phyloP scores from a whole-genome alignment of 1,140 invertebrate species.

The Chrysoperla carnea region DNA sequence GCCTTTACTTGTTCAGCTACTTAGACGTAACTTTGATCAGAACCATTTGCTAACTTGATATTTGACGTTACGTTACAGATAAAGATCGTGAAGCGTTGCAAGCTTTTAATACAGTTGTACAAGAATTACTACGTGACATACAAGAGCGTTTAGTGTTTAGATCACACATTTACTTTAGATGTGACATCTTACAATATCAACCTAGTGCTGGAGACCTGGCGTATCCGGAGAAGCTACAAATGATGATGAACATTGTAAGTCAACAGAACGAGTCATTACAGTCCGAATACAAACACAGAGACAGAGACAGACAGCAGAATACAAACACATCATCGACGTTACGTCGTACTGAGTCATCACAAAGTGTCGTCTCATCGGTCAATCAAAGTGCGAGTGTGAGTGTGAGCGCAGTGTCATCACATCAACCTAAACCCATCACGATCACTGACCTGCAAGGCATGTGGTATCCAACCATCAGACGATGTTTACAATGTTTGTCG shows the following conservation, averaged over 20 bases:
- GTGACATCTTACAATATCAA: conserved; percentile 77
- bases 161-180: conserved; percentile 82
- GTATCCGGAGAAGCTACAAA: conserved; percentile 92
- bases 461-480: conserved; percentile 96
- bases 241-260: conserved; percentile 66
- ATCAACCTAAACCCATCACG: too few species aligned
- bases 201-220: conserved; percentile 89
- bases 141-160: conserved; percentile 93
- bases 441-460: conserved; percentile 90
- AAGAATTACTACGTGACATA: conserved; percentile 85
- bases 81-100: conserved; percentile 40
- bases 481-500: conserved; percentile 88
- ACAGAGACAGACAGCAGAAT: too few species aligned
- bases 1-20: too few species aligned
- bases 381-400: too few species aligned
- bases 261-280: conserved; percentile 7
- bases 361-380: too few species aligned
- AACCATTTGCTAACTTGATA: not conserved
- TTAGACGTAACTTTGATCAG: not conserved
- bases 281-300: too few species aligned
- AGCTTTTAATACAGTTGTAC: conserved; percentile 68
- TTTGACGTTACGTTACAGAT: not conserved
- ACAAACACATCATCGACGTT: too few species aligned
- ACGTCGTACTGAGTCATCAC: not conserved
- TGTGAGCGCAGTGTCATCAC: too few species aligned